These are phyloP conservation scores for Hyppa rectilinea DNA, from an alignment of 2,888 invertebrate species.

Conservation along the genomic window DNA sequence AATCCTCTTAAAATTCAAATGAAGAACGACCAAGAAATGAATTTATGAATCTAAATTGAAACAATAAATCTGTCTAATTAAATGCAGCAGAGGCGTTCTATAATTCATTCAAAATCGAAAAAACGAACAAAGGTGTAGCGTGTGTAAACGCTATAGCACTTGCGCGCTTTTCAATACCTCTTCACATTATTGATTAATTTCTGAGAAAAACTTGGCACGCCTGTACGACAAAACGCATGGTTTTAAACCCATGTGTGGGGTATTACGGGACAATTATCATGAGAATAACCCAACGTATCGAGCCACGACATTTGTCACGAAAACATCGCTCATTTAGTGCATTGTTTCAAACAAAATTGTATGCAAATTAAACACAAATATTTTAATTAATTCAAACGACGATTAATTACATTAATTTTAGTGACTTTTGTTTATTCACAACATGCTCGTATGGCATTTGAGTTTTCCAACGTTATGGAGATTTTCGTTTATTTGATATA, in stretches of 20 bases:
- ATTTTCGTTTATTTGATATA: constrained; percentile 59
- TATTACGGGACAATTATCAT: constrained; percentile 64
- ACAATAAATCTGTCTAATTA: constrained; percentile 67
- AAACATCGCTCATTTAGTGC: constrained; percentile 53
- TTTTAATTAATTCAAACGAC: constrained; percentile 63
- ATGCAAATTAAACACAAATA: constrained; percentile 56
- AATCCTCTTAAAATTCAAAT: constrained; percentile 63
- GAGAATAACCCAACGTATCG: constrained; percentile 52
- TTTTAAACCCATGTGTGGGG: constrained; percentile 62
- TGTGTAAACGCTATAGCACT: constrained; percentile 77
- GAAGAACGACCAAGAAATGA: constrained; percentile 61
- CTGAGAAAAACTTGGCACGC: constrained; percentile 79
- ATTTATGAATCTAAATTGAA: constrained; percentile 64
- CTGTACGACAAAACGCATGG: constrained; percentile 61
- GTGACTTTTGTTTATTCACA: constrained; percentile 55
- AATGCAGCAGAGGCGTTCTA: constrained; percentile 63
- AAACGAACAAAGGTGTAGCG: constrained; percentile 73
- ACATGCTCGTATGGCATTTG: constrained; percentile 47
- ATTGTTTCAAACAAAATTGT: constrained; percentile 59
- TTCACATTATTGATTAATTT: constrained; percentile 84
- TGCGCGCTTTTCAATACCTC: constrained; percentile 80
- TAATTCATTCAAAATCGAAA: constrained; percentile 67
- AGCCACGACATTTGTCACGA: constrained; percentile 64
- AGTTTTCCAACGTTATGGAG: constrained; percentile 62
- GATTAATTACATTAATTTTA: constrained; percentile 62